Evolutionary conservation across 2,113 vertebrate species (phyloP).

Genomic region (Eidolon helvum): DNA sequence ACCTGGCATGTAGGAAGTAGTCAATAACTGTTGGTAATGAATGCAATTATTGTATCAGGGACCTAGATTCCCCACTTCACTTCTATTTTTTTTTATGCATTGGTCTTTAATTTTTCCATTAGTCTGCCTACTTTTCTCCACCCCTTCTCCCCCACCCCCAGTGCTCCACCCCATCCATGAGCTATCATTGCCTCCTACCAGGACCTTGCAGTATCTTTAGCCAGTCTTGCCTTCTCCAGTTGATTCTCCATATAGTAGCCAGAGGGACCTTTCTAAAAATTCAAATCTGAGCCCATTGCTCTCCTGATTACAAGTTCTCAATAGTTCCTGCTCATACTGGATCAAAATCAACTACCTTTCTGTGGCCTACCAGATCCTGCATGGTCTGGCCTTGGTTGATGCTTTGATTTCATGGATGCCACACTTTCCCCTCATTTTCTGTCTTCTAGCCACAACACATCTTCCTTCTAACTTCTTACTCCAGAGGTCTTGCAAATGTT

Average conservation of each 20-base stretch:
- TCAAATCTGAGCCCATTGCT: background rate
- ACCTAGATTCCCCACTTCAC: background rate
- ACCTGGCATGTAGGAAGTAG: background rate
- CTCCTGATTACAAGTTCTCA: background rate
- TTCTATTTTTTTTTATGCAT: background rate
- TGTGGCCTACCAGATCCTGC: background rate
- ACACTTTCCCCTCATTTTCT: background rate
- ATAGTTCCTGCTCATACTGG: background rate
- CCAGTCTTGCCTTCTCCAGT: background rate
- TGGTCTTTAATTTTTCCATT: background rate
- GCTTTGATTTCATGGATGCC: background rate
- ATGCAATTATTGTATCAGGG: background rate
- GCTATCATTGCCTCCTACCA: background rate
- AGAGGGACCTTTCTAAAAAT: background rate
- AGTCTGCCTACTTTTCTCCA: background rate
- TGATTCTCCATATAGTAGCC: background rate
- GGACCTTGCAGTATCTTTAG: background rate
- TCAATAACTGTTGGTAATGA: background rate
- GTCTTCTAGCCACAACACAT: background rate
- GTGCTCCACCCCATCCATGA: background rate
- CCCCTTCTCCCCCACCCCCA: too few relatives aligned
- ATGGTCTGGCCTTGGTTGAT: background rate
- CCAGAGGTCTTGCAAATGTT: background rate
- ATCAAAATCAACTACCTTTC: background rate
- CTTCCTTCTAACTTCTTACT: background rate